Percentiles rank a stretch among this genome's conserved stretches.
phyloP scores from a whole-genome alignment of 2,888 invertebrate species.

The Oscheius sp. region DNA sequence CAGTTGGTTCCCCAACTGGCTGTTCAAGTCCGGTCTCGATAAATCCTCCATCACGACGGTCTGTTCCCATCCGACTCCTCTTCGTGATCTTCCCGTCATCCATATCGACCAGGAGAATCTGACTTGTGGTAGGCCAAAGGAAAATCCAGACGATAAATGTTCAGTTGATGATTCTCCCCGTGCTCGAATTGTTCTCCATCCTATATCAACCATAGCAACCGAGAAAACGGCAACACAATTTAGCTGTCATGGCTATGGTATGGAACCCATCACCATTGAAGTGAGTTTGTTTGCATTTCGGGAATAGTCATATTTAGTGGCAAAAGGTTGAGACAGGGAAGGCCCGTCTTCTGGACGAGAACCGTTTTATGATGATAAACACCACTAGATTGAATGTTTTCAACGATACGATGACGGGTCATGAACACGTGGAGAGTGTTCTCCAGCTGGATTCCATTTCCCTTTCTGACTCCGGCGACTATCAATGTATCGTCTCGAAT shows the following conservation, averaged over 20 bases:
- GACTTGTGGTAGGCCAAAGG: constrained; percentile 41
- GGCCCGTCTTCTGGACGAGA: constrained; percentile 39
- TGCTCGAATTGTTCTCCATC: constrained; percentile 46
- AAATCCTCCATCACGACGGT: constrained; percentile 34
- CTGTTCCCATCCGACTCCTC: constrained; percentile 47
- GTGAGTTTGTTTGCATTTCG: neutral
- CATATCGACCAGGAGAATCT: constrained; percentile 49
- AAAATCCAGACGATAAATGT: neutral
- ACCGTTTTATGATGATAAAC: constrained; percentile 37
- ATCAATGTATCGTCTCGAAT: constrained; percentile 53
- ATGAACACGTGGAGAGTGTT: constrained; percentile 40
- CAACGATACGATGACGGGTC: constrained; percentile 41
- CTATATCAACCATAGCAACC: constrained; percentile 34
- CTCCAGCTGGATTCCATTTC: constrained; percentile 37
- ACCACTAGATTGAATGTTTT: constrained; percentile 43
- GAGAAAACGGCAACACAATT: constrained; percentile 38
- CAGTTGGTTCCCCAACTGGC: constrained; percentile 52
- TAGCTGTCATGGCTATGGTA: constrained; percentile 49
- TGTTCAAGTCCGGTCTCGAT: constrained; percentile 39
- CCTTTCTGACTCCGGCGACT: constrained; percentile 43
- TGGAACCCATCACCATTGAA: constrained; percentile 40
- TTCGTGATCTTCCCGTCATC: constrained; percentile 40
- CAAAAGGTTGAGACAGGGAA: constrained; percentile 48
- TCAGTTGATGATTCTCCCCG: constrained; percentile 52
- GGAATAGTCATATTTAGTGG: constrained; percentile 38